Evolutionary conservation across 2,797 vertebrate genomes (phyloP), one percentile per base, ranked within the genome.

Genomic region (Mus minutoides): DNA sequence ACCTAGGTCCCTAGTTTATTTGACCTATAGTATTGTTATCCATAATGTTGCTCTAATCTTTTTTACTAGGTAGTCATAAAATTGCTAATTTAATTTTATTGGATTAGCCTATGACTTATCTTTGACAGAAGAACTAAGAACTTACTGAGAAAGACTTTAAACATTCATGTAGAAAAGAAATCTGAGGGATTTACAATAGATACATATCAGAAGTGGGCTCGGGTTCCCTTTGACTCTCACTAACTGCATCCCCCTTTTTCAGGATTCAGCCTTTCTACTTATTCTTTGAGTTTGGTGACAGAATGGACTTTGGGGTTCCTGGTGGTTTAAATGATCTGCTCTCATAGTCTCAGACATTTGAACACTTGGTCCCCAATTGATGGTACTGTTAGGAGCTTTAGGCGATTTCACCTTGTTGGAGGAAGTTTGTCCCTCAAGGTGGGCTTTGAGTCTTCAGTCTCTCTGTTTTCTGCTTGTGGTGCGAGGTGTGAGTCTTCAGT

Each of bases 91-190:
- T 85, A 34, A 94, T 82, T 91, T 56, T 40, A 88, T 73, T 85
- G n/a, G 7, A 69, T 90, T 85, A 92, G 64, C 29, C 34, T 73
- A n/a, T 91, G 29, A 71, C 26, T 86, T 67, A 29, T 56, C 26
- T 94, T 88, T 86, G 54, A 78, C 37, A 49, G 52, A 90, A n/a
- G 78, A 88, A 90, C 21, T 71, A 71, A 96, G 73, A 90, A 46
- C 60, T 84, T 82, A 78, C 78, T 96, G 92, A 92, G 49, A 95
- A 94, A 88, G 22, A 29, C 31, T 82, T 88, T 92, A 58, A 73
- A 56, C 14, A 88, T 86, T 56, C 40, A 67, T 77, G 40, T 85
- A 60, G 54, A 49, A 94, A 88, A 46, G 91, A 80, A 83, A 82
- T 3, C 11, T 2, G 11, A 90, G 22, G 49, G 64, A 49, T n/a